Percentiles rank a stretch among this genome's conserved stretches.
phyloP scores from a whole-genome alignment of 2,797 vertebrate genomes.

The Propithecus deckenii region DNA sequence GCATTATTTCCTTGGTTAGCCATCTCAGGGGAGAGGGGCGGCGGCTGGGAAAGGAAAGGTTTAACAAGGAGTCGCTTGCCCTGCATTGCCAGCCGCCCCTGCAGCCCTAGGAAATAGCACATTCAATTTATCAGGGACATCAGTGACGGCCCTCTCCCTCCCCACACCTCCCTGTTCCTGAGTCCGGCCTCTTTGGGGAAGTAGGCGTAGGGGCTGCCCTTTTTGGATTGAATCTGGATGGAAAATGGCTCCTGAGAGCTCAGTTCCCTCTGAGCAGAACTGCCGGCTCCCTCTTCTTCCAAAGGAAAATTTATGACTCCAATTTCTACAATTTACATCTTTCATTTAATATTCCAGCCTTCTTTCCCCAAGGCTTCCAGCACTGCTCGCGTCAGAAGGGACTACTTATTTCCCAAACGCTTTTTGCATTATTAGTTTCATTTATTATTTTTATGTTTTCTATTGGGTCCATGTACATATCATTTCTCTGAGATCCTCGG shows the following conservation, averaged over 20 bases:
- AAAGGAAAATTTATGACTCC: slow-evolving; percentile 62
- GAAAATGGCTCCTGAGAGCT: not conserved
- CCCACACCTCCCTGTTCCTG: not conserved
- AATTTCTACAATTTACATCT: slow-evolving; percentile 77
- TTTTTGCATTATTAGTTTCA: slow-evolving; percentile 70
- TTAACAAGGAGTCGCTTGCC: slow-evolving; percentile 15
- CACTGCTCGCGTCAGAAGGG: slow-evolving; percentile 41
- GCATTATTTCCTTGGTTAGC: slow-evolving; percentile 17
- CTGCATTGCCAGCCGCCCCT: not conserved
- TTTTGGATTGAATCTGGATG: not conserved
- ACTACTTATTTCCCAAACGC: slow-evolving; percentile 66
- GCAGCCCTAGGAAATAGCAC: not conserved
- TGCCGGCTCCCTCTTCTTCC: not conserved
- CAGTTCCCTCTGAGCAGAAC: not conserved
- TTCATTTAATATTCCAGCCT: slow-evolving; percentile 72
- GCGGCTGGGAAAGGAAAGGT: not conserved
- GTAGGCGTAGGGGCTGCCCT: not conserved
- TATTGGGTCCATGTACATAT: not conserved
- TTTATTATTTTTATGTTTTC: slow-evolving; percentile 74
- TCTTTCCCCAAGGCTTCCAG: slow-evolving; percentile 50
- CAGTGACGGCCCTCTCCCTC: not conserved
- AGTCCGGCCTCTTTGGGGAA: not conserved
- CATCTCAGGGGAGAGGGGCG: slow-evolving; percentile 35
- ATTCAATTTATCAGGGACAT: not conserved
- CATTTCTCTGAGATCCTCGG: slow-evolving; percentile 14